These are phyloP conservation scores for Zosterops pallidus DNA, from an alignment of 2,113 vertebrate species.

Conservation along the genomic window DNA sequence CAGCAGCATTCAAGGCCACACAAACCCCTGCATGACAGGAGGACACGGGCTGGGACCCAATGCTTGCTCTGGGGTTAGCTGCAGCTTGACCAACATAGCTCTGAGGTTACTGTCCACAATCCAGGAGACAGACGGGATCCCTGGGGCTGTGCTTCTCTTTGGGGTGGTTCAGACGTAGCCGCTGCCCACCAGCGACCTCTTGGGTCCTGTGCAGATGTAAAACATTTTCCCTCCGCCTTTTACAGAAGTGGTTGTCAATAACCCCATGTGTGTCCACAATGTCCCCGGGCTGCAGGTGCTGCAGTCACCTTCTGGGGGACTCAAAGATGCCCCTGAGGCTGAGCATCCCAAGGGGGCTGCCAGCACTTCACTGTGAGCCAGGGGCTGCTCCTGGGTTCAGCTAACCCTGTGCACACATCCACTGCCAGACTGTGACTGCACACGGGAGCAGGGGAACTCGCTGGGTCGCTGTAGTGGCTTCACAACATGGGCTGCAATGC, in stretches of 20 bases:
- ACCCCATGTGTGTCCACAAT: accelerated
- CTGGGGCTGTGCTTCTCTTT: background rate
- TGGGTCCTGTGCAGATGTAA: background rate
- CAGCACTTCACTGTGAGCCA: background rate
- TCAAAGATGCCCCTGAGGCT: background rate
- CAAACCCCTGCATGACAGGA: background rate
- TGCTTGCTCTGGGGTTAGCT: background rate
- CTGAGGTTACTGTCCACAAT: accelerated
- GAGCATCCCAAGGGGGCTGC: background rate
- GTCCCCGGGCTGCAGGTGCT: background rate
- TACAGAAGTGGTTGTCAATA: background rate
- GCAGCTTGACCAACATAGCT: accelerated
- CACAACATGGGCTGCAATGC: accelerated
- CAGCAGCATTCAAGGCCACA: background rate
- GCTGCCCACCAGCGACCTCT: background rate
- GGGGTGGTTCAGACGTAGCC: background rate
- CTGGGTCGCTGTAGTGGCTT: accelerated
- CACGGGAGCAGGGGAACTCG: background rate
- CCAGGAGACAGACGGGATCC: background rate
- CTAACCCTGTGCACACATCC: background rate
- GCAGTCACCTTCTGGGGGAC: background rate
- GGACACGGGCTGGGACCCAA: accelerated
- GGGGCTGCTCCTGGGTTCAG: background rate
- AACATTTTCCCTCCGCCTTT: background rate
- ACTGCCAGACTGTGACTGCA: background rate